Conservation (phyloP, 2,797 vertebrate genomes). For the Heterohyrax brucei region DNA sequence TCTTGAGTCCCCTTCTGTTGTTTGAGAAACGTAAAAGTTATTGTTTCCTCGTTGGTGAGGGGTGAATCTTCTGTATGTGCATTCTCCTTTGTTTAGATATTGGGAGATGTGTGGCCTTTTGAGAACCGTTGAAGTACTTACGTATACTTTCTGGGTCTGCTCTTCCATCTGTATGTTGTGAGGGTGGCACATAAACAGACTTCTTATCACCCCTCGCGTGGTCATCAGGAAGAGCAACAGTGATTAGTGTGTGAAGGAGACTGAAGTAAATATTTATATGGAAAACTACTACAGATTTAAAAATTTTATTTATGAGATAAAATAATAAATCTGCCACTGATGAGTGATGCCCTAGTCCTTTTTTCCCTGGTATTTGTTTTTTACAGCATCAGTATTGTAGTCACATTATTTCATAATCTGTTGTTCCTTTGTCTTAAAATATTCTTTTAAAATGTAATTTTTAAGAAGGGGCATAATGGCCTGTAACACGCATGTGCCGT, state of each 20-base stretch:
- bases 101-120: slow-evolving; percentile 55
- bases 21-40: slow-evolving; percentile 50
- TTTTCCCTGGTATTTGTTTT: not conserved
- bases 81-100: slow-evolving; percentile 39
- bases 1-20: slow-evolving; percentile 5
- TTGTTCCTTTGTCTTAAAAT: slow-evolving; percentile 19
- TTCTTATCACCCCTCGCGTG: not conserved
- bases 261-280: slow-evolving; percentile 1
- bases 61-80: slow-evolving; percentile 53
- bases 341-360: slow-evolving; percentile 22
- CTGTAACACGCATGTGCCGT: not conserved
- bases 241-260: not conserved
- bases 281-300: slow-evolving; percentile 32
- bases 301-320: slow-evolving; percentile 52
- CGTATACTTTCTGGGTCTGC: not conserved
- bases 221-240: not conserved
- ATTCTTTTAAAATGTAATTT: slow-evolving; percentile 54
- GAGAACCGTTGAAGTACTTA: not conserved
- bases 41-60: slow-evolving; percentile 55
- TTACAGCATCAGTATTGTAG: not conserved
- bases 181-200: not conserved
- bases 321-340: slow-evolving; percentile 20
- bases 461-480: slow-evolving; percentile 22
- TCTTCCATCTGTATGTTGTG: not conserved
- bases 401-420: slow-evolving; percentile 10